Evolutionary conservation across 2,797 vertebrate genomes (phyloP).

Genomic region (Ibycter americanus): DNA sequence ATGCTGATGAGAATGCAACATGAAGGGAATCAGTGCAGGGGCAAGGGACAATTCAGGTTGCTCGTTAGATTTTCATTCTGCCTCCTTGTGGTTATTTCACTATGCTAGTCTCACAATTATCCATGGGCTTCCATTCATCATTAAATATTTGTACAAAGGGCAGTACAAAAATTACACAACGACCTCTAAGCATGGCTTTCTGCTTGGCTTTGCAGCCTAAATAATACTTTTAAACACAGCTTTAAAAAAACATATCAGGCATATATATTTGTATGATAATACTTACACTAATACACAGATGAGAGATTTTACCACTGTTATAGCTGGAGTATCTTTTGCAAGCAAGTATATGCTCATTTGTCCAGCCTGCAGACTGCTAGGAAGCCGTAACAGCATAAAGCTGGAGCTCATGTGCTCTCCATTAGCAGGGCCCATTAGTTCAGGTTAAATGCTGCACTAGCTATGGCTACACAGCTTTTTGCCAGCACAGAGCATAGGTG

Average conservation of each 20-base stretch:
- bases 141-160: background rate
- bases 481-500: background rate
- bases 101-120: background rate
- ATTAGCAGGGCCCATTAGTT: background rate
- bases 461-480: background rate
- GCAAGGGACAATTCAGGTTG: background rate
- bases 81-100: background rate
- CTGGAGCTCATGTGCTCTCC: background rate
- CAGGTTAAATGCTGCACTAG: background rate
- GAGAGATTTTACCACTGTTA: background rate
- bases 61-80: background rate
- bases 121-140: background rate
- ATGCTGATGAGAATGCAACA: background rate
- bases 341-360: background rate
- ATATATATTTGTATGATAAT: background rate
- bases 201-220: background rate
- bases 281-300: background rate
- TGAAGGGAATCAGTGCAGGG: background rate
- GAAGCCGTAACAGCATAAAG: background rate
- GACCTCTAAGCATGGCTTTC: background rate
- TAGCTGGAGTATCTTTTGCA: background rate
- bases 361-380: background rate
- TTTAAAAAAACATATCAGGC: background rate
- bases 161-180: background rate
- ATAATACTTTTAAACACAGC: background rate